These are phyloP conservation scores for Drosophila aff. DNA, from an alignment of 1,140 invertebrate species.

Conservation along the genomic window DNA sequence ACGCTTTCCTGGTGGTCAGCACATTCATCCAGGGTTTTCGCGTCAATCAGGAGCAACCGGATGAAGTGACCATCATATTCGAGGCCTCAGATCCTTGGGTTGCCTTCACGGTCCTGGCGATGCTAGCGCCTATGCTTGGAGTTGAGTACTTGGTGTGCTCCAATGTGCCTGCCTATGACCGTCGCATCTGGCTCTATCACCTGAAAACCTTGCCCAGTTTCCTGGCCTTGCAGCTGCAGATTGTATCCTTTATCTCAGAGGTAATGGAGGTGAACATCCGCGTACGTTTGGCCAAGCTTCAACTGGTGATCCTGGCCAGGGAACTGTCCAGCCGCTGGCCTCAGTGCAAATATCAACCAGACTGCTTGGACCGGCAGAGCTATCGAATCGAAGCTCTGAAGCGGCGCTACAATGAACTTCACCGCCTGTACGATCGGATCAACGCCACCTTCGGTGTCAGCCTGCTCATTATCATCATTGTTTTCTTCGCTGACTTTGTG, in stretches of 20 bases:
- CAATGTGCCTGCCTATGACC: not conserved
- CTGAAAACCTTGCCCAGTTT: slow-evolving; percentile 33
- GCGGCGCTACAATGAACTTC: slow-evolving; percentile 42
- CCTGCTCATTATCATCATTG: slow-evolving; percentile 58
- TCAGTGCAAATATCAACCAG: slow-evolving; percentile 1
- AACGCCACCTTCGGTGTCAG: slow-evolving; percentile 59
- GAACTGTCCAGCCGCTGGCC: slow-evolving; percentile 16
- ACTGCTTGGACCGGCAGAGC: not conserved
- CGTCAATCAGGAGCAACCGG: not conserved
- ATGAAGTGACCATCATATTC: not conserved
- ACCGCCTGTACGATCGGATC: slow-evolving; percentile 27
- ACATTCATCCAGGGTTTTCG: slow-evolving; percentile 32
- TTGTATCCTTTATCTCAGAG: slow-evolving; percentile 49
- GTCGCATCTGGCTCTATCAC: slow-evolving; percentile 2
- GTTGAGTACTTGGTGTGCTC: slow-evolving; percentile 10
- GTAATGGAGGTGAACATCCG: slow-evolving; percentile 50
- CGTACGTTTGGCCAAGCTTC: slow-evolving; percentile 5
- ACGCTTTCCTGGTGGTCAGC: slow-evolving; percentile 40
- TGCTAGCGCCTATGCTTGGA: slow-evolving; percentile 23
- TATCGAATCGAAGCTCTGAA: slow-evolving; percentile 31
- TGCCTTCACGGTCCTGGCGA: slow-evolving; percentile 6
- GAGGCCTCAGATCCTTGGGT: slow-evolving; percentile 5
- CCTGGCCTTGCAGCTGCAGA: slow-evolving; percentile 55
- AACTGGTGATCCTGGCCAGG: slow-evolving; percentile 28
- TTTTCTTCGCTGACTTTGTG: slow-evolving; percentile 57